Evolutionary conservation across 2,888 invertebrate genomes (phyloP).

Genomic region (Nomada fucata): DNA sequence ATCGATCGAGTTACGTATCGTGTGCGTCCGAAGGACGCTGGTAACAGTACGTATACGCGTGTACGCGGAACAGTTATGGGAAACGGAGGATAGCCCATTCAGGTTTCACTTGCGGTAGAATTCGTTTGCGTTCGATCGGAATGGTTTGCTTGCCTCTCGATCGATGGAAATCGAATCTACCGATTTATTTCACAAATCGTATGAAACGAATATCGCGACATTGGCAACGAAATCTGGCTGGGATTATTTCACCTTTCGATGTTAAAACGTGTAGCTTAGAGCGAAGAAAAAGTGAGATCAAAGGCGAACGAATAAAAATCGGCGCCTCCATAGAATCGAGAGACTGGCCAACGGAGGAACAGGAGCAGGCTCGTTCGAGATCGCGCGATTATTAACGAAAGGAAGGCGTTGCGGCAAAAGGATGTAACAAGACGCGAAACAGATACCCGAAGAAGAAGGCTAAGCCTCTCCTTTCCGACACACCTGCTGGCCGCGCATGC

Average conservation of each 20-base stretch:
- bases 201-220: too few species aligned
- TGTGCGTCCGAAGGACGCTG: slow-evolving; percentile 5
- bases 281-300: too few species aligned
- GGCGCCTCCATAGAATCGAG: background rate
- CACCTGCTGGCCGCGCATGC: slow-evolving; percentile 62
- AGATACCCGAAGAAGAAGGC: slow-evolving; percentile 62
- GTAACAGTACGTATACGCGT: slow-evolving; percentile 26
- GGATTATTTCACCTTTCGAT: too few species aligned
- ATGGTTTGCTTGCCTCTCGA: slow-evolving; percentile 10
- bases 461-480: slow-evolving; percentile 67
- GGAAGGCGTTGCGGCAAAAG: slow-evolving; percentile 65
- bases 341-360: slow-evolving; percentile 44
- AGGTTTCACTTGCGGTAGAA: slow-evolving; percentile 55
- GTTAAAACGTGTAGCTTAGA: too few species aligned
- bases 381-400: slow-evolving; percentile 67
- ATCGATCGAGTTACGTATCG: slow-evolving; percentile 14
- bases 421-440: slow-evolving; percentile 64
- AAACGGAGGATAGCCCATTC: slow-evolving; percentile 40
- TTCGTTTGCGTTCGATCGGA: slow-evolving; percentile 39
- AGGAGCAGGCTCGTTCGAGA: slow-evolving; percentile 48
- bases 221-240: too few species aligned
- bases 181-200: background rate
- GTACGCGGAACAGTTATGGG: slow-evolving; percentile 53
- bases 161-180: slow-evolving; percentile 33
- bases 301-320: too few species aligned